Conservation (phyloP, 2,797 vertebrate genomes). For the Tachyglossus aculeatus region DNA sequence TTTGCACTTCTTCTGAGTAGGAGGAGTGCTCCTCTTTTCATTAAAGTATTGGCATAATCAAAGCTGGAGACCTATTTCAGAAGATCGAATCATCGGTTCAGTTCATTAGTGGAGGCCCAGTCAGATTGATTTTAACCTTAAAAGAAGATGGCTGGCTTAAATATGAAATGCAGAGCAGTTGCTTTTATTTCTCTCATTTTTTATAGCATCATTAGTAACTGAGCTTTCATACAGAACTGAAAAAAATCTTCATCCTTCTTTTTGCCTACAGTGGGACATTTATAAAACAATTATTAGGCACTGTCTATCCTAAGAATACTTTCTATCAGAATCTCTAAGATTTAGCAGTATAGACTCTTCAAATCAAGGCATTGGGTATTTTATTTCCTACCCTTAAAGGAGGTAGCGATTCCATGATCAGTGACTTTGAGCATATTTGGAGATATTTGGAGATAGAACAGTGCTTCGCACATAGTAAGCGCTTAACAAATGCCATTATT, state of each 20-base stretch:
- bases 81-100: background rate
- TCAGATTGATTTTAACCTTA: background rate
- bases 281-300: background rate
- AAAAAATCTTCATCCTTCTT: background rate
- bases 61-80: slow-evolving; percentile 21
- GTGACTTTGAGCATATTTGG: no score
- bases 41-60: background rate
- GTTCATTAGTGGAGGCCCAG: no score
- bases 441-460: no score
- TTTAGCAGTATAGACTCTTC: background rate
- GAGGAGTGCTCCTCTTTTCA: background rate
- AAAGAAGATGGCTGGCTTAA: background rate
- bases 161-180: background rate
- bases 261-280: background rate
- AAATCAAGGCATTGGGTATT: background rate
- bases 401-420: no score
- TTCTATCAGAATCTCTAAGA: background rate
- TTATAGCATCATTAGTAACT: background rate
- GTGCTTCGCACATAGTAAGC: no score
- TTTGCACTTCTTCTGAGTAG: background rate
- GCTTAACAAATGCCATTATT: no score
- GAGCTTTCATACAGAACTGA: slow-evolving; percentile 11
- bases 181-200: background rate
- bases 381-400: slow-evolving; percentile 1
- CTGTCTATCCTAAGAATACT: background rate